Base-by-base conservation (phyloP, 1,140 invertebrate genomes). In the Trichonephila clavipes region DNA sequence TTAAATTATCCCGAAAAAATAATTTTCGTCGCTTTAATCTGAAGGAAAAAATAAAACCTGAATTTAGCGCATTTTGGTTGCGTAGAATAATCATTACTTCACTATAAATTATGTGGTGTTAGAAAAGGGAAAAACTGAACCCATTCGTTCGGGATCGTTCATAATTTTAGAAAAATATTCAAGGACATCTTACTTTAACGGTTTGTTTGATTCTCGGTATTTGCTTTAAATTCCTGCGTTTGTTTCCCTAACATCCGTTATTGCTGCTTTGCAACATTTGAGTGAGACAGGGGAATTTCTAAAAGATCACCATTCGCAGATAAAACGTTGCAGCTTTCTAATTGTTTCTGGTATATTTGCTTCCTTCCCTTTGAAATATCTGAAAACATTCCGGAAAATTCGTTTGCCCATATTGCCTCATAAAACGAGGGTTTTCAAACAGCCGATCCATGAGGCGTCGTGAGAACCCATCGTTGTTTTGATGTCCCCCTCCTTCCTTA, bases 311-410 rank as follows among this genome's bases (percentile, higher is more conserved):
- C 62, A 18, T 19, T 51, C 7, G 51, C 10, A 64, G 16, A 64
- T 64, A 19, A 21, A 64, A 19, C 21, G 62, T 64, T 64, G 62
- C 62, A 69, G 19, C n/a, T 24, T 69, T 51, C 51, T n/a, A 12
- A 51, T 51, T 51, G 51, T 7, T n/a, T 51, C 51, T 51, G 51
- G 51, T 51, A 51, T 51, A 51, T 51, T 51, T 51, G 51, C 51
- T 69, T 24, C 66, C 66, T 69, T 69, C 66, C n/a, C n/a, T 69
- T 69, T 69, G 66, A 69, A 69, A 69, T 69, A 69, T 69, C 21
- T 69, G n/a, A 24, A n/a, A 69, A 69, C 66, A 69, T 69, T 69
- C n/a, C n/a, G 66, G 66, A 69, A 24, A 69, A 69, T 69, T 24
- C 66, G 66, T 69, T 69, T 69, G 5, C 21, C 66, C 21, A 24